phyloP scores from a whole-genome alignment of 2,888 invertebrate species.

The Keiferia lycopersicella region DNA sequence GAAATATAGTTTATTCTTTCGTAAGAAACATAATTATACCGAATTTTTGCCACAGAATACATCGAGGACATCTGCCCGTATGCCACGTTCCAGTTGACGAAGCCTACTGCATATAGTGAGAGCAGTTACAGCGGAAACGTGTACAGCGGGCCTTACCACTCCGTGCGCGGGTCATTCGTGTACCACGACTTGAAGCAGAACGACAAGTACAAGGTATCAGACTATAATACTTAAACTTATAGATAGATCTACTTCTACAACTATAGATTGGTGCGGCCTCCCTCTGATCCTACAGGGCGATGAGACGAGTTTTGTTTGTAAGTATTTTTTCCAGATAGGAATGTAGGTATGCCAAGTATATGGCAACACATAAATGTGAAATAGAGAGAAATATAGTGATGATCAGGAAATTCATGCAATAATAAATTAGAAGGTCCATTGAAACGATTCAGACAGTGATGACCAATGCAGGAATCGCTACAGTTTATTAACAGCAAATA shows the following conservation, averaged over 20 bases:
- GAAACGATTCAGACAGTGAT: background rate
- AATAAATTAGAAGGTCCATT: too few species aligned
- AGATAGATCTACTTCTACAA: too few species aligned
- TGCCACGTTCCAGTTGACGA: slow-evolving; percentile 94
- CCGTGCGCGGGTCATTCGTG: slow-evolving; percentile 92
- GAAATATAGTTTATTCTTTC: background rate
- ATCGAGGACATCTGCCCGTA: slow-evolving; percentile 97
- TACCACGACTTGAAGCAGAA: slow-evolving; percentile 93
- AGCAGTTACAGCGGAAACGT: slow-evolving; percentile 95
- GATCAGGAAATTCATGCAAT: too few species aligned
- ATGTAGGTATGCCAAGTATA: too few species aligned
- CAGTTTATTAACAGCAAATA: background rate
- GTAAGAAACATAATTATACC: background rate
- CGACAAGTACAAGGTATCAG: slow-evolving; percentile 88
- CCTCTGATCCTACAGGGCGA: too few species aligned
- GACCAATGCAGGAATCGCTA: background rate
- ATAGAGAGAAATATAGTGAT: too few species aligned
- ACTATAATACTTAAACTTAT: background rate
- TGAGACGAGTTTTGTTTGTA: too few species aligned
- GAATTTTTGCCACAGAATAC: slow-evolving; percentile 86
- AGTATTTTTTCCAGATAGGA: too few species aligned
- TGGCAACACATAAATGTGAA: too few species aligned
- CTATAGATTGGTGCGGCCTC: too few species aligned
- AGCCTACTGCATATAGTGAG: slow-evolving; percentile 91
- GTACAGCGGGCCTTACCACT: slow-evolving; percentile 93